Evolutionary conservation across 2,797 vertebrate species (phyloP).

Genomic region (Mus spretus): DNA sequence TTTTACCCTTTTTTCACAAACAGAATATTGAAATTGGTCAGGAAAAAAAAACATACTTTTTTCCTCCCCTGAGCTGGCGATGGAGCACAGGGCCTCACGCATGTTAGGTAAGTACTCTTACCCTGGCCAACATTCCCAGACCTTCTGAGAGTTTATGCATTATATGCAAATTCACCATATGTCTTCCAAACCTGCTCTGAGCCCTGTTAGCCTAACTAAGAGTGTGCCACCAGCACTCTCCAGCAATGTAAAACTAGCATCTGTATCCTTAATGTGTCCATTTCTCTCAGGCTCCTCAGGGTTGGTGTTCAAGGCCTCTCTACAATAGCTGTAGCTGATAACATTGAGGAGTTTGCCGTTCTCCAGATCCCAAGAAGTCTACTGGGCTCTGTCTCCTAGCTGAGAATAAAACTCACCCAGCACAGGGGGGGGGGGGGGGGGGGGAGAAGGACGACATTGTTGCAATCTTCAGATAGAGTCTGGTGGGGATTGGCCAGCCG

Average conservation of each 20-base stretch:
- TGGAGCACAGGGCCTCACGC: background rate
- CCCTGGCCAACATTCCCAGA: background rate
- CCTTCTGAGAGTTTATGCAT: slow-evolving; percentile 21
- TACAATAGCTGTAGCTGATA: background rate
- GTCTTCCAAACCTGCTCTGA: slow-evolving; percentile 39
- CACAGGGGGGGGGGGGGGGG: no score
- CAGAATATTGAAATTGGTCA: slow-evolving; percentile 1
- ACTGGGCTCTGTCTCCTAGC: background rate
- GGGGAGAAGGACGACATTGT: slow-evolving; percentile 48
- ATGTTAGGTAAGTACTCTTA: background rate
- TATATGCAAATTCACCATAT: background rate
- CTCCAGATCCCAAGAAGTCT: background rate
- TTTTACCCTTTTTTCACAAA: background rate
- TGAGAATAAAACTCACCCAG: slow-evolving; percentile 10
- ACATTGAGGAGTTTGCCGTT: background rate
- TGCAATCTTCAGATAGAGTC: background rate
- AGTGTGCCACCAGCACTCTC: background rate
- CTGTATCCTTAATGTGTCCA: background rate
- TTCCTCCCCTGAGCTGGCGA: background rate
- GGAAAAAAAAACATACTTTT: background rate
- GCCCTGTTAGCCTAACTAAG: background rate
- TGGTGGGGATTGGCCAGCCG: background rate
- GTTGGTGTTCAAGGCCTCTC: background rate
- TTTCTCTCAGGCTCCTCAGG: background rate
- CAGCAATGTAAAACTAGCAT: background rate